phyloP scores from a whole-genome alignment of 2,113 vertebrate genomes.

The Stegastes partitus region DNA sequence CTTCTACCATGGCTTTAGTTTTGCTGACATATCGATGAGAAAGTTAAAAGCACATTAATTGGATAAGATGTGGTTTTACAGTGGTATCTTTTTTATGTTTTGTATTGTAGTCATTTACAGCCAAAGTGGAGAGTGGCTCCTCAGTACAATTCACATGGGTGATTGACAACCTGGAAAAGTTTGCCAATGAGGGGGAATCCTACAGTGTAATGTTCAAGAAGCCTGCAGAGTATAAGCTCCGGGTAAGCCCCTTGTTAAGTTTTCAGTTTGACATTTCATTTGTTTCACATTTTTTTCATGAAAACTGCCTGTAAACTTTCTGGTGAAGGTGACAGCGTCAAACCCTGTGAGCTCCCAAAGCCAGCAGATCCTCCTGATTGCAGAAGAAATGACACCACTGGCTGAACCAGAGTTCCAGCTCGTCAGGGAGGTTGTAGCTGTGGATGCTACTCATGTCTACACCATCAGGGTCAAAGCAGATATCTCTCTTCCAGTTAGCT shows the following conservation, averaged over 20 bases:
- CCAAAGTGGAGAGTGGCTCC: slow-evolving; percentile 80
- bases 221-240: slow-evolving; percentile 78
- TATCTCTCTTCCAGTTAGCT: slow-evolving; percentile 76
- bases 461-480: slow-evolving; percentile 80
- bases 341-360: slow-evolving; percentile 85
- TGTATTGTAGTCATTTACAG: slow-evolving; percentile 77
- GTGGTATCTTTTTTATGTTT: neutral
- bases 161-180: slow-evolving; percentile 76
- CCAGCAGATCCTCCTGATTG: slow-evolving; percentile 72
- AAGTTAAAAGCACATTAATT: no score
- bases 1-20: no score
- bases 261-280: neutral
- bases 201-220: slow-evolving; percentile 83
- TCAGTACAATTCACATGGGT: slow-evolving; percentile 84
- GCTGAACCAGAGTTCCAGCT: slow-evolving; percentile 75
- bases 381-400: slow-evolving; percentile 73
- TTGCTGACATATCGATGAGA: no score
- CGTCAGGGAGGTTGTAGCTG: slow-evolving; percentile 52
- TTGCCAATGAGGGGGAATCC: slow-evolving; percentile 75
- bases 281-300: neutral
- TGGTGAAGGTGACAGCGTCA: slow-evolving; percentile 81
- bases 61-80: neutral
- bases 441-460: slow-evolving; percentile 62
- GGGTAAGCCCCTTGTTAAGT: slow-evolving; percentile 61
- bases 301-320: neutral